phyloP scores from a whole-genome alignment of 2,888 invertebrate genomes.

The Adineta ricciae region DNA sequence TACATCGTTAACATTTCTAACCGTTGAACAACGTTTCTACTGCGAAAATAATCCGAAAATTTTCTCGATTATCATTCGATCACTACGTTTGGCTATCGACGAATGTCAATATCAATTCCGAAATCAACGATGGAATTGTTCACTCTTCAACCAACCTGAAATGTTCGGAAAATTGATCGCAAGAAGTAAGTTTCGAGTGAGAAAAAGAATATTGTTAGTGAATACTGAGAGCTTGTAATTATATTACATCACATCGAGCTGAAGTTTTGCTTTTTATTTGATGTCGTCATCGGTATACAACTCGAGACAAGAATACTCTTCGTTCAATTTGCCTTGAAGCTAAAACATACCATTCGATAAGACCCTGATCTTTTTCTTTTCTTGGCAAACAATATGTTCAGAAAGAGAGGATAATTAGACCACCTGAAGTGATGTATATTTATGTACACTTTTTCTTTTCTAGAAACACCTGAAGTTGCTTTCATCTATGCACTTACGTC shows the following conservation, averaged over 20 bases:
- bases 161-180: slow-evolving; percentile 92
- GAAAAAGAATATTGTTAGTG: too few species aligned
- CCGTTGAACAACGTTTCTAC: not conserved
- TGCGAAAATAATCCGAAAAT: slow-evolving; percentile 29
- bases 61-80: slow-evolving; percentile 73
- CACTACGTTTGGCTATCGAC: slow-evolving; percentile 78
- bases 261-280: not conserved
- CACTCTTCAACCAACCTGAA: slow-evolving; percentile 68
- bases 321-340: not conserved
- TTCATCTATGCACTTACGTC: slow-evolving; percentile 92
- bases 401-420: not conserved
- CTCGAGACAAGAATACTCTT: not conserved
- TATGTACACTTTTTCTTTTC: slow-evolving; percentile 40
- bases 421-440: slow-evolving; percentile 2
- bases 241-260: not conserved
- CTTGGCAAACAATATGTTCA: not conserved
- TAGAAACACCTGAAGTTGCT: slow-evolving; percentile 67
- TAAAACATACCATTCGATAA: not conserved
- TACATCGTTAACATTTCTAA: slow-evolving; percentile 7
- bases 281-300: not conserved
- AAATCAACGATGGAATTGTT: slow-evolving; percentile 87
- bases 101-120: slow-evolving; percentile 91
- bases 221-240: too few species aligned
- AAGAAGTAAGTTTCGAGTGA: slow-evolving; percentile 67
- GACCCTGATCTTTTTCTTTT: too few species aligned